phyloP scores from a whole-genome alignment of 2,797 vertebrate genomes.

The Pangasius djambal region DNA sequence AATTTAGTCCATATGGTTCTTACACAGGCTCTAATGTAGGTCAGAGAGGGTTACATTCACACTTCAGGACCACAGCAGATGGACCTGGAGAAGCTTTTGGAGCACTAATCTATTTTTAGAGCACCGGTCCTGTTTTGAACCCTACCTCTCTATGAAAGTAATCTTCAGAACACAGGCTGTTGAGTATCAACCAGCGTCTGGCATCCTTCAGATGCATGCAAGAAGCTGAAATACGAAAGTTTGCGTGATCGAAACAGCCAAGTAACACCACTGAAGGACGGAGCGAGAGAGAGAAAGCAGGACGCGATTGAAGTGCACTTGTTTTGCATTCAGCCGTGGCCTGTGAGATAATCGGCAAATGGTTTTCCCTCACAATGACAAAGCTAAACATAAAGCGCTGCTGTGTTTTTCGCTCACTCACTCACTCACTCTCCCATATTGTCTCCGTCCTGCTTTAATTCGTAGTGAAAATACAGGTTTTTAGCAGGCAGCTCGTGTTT shows the following conservation, averaged over 20 bases:
- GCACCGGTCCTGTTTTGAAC: not conserved
- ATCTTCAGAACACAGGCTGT: constrained; percentile 21
- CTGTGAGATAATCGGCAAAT: constrained; percentile 49
- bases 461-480: not conserved
- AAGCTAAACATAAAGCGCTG: constrained; percentile 5
- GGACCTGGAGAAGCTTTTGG: constrained; percentile 1
- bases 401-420: not conserved
- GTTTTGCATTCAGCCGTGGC: constrained; percentile 22
- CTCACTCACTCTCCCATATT: not conserved
- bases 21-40: not conserved
- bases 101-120: constrained; percentile 6
- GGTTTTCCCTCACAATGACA: constrained; percentile 27
- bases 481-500: not conserved
- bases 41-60: constrained; percentile 6
- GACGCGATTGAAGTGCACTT: not conserved
- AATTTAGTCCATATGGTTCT: not conserved
- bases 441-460: not conserved
- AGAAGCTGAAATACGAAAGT: constrained; percentile 32
- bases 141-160: constrained; percentile 8
- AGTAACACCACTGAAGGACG: not conserved
- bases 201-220: constrained; percentile 18
- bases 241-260: not conserved
- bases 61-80: not conserved
- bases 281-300: not conserved
- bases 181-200: not conserved